Base-by-base conservation (phyloP, 2,888 invertebrate species). In the Zele albiditarsus region DNA sequence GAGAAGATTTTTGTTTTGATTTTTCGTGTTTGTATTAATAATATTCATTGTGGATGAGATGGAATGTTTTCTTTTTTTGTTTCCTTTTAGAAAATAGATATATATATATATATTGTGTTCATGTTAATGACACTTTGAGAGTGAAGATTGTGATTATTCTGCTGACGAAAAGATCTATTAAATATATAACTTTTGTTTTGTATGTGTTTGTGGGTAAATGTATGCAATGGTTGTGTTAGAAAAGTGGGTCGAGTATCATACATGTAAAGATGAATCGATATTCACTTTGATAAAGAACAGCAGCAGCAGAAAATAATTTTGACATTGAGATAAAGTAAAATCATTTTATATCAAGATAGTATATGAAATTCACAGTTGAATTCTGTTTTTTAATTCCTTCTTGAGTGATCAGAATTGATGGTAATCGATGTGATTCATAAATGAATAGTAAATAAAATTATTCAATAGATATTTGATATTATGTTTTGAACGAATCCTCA, bases 191-290 rank as follows among this genome's bases (percentile, higher is more conserved):
- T 65, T 20, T 65, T n/a, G 20, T 14, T 42, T 49, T 10, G 25
- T 67, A 25, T 67, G 16, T 66, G 16, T 67, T n/a, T 66, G 27
- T 66, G 6, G 23, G 25, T 60, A 23, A 60, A 25, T 23, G 27
- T 68, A 33, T 74, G 42, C 62, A 62, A 62, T 49, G 63, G 57
- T 33, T 31, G 60, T 58, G 65, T 38, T 38, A 65, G 74, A 74
- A 65, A 74, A 74, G 74, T 74, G 70, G 74, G 74, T 74, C 74
- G 69, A 70, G 65, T 49, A 28, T 46, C 23, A 42, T 62, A n/a
- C n/a, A n/a, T 49, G 53, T 42, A 46, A 65, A 70, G 74, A 74
- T 70, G 65, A 57, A 74, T 74, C 70, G 74, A 70, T 74, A 70
- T 57, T 23, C 8, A 49, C 33, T 53, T 53, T n/a, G 53, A 53